A percentile compares a stretch with the other conserved stretches of the same genome.
Evolutionary conservation across 2,113 vertebrate genomes (phyloP).

Genomic region (Electrona antarctica): DNA sequence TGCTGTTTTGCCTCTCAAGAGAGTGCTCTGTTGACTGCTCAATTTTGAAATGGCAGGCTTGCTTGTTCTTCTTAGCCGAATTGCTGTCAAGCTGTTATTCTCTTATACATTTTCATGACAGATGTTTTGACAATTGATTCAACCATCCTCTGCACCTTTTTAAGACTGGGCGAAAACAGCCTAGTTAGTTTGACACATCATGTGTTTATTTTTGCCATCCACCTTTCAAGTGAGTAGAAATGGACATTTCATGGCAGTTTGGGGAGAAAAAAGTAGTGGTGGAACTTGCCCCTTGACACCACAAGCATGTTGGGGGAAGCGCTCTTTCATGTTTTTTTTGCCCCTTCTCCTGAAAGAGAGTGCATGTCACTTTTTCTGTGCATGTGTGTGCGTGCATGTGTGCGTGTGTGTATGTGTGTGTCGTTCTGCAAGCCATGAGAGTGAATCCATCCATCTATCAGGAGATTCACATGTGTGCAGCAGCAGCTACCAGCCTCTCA

Average conservation of each 20-base stretch:
- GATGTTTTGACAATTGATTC: neutral
- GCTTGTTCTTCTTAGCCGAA: conserved; percentile 32
- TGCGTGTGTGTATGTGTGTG: conserved; percentile 2
- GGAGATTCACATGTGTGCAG: neutral
- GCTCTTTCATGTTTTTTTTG: neutral
- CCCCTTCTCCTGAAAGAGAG: neutral
- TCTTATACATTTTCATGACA: neutral
- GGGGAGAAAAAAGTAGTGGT: no score
- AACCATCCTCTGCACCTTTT: neutral
- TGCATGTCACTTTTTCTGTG: neutral
- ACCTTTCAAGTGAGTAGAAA: no score
- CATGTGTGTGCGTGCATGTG: neutral
- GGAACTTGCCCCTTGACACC: neutral
- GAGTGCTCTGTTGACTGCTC: conserved; percentile 45
- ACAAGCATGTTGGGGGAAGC: neutral
- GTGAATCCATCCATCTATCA: neutral
- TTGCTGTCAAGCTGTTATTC: conserved; percentile 5
- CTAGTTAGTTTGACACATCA: no score
- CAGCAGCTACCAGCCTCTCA: conserved; percentile 5
- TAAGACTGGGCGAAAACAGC: no score
- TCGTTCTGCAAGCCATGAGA: neutral
- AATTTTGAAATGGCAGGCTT: conserved; percentile 43
- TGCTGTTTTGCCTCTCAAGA: conserved; percentile 52
- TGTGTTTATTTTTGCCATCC: no score
- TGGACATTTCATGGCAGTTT: no score